Conservation (phyloP, 2,113 vertebrate species). For the human region DNA sequence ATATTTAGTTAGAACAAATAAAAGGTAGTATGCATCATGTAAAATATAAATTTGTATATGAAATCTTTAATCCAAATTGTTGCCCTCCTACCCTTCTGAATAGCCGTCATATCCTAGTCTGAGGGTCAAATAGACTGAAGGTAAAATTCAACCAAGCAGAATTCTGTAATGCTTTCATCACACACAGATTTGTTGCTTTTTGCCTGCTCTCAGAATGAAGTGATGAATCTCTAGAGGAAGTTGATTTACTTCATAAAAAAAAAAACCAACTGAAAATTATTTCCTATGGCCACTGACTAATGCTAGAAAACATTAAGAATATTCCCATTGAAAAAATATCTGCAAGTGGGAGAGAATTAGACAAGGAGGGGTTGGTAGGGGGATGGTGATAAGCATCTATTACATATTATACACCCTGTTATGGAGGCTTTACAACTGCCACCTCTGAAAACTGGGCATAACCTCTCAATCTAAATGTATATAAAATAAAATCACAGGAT, state of each 20-base stretch:
- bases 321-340: background rate
- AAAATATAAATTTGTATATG: background rate
- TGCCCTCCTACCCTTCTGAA: background rate
- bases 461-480: background rate
- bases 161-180: background rate
- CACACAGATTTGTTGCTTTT: background rate
- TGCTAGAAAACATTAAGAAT: background rate
- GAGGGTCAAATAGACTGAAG: background rate
- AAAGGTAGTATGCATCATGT: background rate
- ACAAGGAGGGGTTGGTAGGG: background rate
- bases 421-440: background rate
- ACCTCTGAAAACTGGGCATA: background rate
- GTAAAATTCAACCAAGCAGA: background rate
- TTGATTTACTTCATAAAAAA: background rate
- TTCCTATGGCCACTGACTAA: background rate
- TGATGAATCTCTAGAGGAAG: background rate
- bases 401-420: too few species aligned
- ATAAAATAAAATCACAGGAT: background rate
- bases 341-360: background rate
- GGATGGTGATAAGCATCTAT: background rate
- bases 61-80: background rate
- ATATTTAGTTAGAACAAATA: background rate
- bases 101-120: background rate
- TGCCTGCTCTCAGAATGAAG: background rate
- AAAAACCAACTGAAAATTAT: background rate